Base-by-base conservation (phyloP, 2,113 vertebrate species). In the Capreolus pygargus region DNA sequence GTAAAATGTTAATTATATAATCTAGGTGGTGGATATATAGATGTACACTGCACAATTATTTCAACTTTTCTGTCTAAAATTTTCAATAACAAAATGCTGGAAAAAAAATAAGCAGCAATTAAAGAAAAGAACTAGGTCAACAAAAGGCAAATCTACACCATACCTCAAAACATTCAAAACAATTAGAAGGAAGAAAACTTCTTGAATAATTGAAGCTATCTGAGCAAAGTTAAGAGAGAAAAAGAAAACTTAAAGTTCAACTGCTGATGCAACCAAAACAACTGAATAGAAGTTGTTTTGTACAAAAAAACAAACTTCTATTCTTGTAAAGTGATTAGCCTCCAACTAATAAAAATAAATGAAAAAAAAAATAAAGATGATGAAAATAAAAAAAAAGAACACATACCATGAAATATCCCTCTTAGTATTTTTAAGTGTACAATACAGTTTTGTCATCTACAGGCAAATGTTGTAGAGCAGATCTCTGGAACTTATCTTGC, bases 121-220 rank as follows among this genome's bases (percentile, higher is more conserved):
- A 55, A 93, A 55, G 3, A 91, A 94, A 97, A 92, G 12, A 97
- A 96, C 70, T 83, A 94, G 70, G n/a, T 30, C 94, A 95, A 89
- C 58, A 67, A 89, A 96, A 81, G 12, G 4, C 60, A 93, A 60
- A 50, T 28, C 33, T 86, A 87, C 33, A 45, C 27, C 33, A 67
- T 88, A 74, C 30, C 95, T 95, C 17, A 95, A 83, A 97, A 81
- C 28, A 74, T 43, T 74, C 67, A 43, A 43, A 85, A 92, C 3
- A 70, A 70, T 70, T 27, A 90, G 23, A 28, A 89, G 33, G 67
- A 67, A 67, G 67, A 67, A 67, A 94, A 92, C 30, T 90, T 84
- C 19, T 91, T 92, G 74, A 81, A 21, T 92, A 70, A 27, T 36
- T 86, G 45, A 97, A 87, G 25, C 70, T 94, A 81, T 86, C 84